Conservation (phyloP, 2,888 invertebrate species). For the Cheilosia vulpina region DNA sequence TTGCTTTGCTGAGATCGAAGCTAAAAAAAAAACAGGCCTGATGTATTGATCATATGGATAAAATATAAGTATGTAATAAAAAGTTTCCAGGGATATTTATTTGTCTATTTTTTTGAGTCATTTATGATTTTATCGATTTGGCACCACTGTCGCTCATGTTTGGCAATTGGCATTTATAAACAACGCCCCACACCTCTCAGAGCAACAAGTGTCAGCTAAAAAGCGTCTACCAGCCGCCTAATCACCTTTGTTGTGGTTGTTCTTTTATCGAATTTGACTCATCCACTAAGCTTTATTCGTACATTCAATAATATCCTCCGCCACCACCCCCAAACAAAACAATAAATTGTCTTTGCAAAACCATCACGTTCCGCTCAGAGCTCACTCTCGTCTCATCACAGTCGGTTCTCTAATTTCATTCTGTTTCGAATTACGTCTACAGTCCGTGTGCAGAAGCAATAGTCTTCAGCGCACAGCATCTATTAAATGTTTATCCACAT, state of each 20-base stretch:
- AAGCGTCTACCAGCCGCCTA: conserved; percentile 3
- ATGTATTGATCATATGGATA: no score
- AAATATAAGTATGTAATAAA: no score
- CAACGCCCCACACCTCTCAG: conserved; percentile 45
- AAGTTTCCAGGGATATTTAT: no score
- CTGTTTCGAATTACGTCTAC: conserved; percentile 39
- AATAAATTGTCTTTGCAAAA: not conserved
- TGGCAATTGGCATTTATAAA: conserved; percentile 6
- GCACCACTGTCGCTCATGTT: not conserved
- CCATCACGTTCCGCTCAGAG: conserved; percentile 41
- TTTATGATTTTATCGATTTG: not conserved
- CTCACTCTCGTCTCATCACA: conserved; percentile 10
- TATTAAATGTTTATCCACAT: conserved; percentile 5
- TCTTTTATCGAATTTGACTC: conserved; percentile 45
- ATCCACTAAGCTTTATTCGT: conserved; percentile 17
- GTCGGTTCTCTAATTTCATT: conserved; percentile 22
- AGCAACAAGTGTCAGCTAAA: conserved; percentile 59
- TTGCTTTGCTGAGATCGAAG: no score
- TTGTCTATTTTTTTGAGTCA: no score
- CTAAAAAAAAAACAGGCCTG: no score
- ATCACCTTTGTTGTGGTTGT: conserved; percentile 66
- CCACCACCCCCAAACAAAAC: conserved; percentile 14
- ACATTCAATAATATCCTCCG: conserved; percentile 3
- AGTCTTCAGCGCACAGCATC: conserved; percentile 46
- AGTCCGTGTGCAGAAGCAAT: conserved; percentile 41